Base-by-base conservation (phyloP, 2,113 vertebrate species). In the Cochlearius cochlearius region DNA sequence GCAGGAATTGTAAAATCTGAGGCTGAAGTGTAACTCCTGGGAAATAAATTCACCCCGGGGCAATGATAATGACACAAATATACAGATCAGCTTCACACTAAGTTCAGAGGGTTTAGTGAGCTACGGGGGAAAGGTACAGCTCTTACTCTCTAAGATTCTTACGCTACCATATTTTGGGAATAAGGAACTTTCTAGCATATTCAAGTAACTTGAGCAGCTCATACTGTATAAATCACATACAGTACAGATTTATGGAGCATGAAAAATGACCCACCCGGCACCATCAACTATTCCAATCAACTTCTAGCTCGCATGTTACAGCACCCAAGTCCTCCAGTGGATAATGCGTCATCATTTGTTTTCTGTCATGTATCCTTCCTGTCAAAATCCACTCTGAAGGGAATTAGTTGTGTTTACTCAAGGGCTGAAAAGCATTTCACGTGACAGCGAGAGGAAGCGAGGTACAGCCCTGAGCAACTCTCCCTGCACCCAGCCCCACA, bases 21-120 rank as follows among this genome's bases (percentile, higher is more conserved):
- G 71, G 78, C 59, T 94, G 95, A 94, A 85, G 32, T 81, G 60
- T 49, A 96, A 92, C 73, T 87, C 59, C n/a, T 53, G 92, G 95
- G 95, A 98, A 97, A 97, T 84, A 96, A 95, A 96, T 94, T 96
- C 80, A 79, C 66, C 41, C 25, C 8, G 22, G 22, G 58, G 74
- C 49, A 77, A 60, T 43, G 71, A 85, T 75, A 97, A 96, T 81
- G 83, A 92, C 60, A 96, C 25, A 89, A 96, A 97, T 88, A 95
- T 12, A 78, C 36, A 86, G 52, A 71, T 22, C 63, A 81, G 88
- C n/a, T 79, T 95, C 92, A 75, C 3, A 12, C 10, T 53, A 91
- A 90, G 81, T 91, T 96, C 80, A 92, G 60, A 92, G 66, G 58
- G 49, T 83, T 94, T 96, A 91, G 32, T 66, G 76, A 95, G 32